These are phyloP conservation scores for Macrotrachela quadricornifera DNA, from an alignment of 1,140 invertebrate genomes.

Conservation along the genomic window DNA sequence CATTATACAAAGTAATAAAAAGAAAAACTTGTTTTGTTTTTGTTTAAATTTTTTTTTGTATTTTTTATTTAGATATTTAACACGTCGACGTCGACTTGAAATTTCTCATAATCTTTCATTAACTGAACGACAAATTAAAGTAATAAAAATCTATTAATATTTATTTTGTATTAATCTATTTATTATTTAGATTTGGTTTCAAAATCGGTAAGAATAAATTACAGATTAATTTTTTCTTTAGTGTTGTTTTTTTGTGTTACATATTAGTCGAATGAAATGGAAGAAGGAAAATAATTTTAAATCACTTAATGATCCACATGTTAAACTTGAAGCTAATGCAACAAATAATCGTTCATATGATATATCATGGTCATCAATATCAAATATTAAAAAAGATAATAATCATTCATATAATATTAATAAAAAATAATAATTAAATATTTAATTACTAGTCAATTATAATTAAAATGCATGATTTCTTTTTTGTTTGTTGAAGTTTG, in stretches of 20 bases:
- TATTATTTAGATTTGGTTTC: conserved; percentile 43
- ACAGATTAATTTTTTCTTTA: conserved; percentile 22
- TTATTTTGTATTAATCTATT: too few relatives aligned
- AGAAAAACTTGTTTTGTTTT: background rate
- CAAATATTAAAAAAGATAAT: too few relatives aligned
- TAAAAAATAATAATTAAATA: too few relatives aligned
- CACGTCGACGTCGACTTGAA: conserved; percentile 51
- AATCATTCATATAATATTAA: too few relatives aligned
- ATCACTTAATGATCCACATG: conserved; percentile 9
- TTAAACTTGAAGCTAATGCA: conserved; percentile 2
- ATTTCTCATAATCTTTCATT: conserved; percentile 67
- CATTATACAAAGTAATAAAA: conserved; percentile 61
- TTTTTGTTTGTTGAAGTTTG: too few relatives aligned
- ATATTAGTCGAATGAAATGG: conserved; percentile 72
- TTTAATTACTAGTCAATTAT: too few relatives aligned
- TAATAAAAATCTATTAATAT: too few relatives aligned
- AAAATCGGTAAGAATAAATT: conserved; percentile 43
- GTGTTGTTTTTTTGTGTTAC: background rate
- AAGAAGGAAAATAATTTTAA: conserved; percentile 98
- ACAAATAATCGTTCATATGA: too few relatives aligned
- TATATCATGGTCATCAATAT: background rate
- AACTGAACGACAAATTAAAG: conserved; percentile 64
- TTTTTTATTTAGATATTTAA: conserved; percentile 42
- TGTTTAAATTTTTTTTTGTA: background rate
- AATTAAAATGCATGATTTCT: too few relatives aligned